A percentile compares a stretch with the other conserved stretches of the same genome.
Evolutionary conservation across 2,797 vertebrate species (phyloP).

Genomic region (Urocyon cinereoargenteus): DNA sequence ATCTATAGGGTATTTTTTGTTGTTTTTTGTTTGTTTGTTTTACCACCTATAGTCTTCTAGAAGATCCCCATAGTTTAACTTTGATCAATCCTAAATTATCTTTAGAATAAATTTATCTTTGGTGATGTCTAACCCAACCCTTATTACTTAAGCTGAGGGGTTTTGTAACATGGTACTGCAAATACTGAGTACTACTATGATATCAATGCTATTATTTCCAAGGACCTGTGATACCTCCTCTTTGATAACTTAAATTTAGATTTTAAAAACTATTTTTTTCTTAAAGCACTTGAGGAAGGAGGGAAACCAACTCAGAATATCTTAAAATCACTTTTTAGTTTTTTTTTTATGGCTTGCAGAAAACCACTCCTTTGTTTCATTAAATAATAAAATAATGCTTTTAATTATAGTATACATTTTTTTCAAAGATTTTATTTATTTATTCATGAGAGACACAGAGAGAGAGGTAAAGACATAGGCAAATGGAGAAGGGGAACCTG

Average conservation of each 20-base stretch:
- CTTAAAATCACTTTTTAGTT: constrained; percentile 18
- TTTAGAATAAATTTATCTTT: constrained; percentile 39
- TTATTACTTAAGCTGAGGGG: neutral
- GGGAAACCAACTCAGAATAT: neutral
- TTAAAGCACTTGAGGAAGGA: neutral
- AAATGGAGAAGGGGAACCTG: too few species aligned
- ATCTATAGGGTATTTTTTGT: neutral
- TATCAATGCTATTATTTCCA: constrained; percentile 30
- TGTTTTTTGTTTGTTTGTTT: too few species aligned
- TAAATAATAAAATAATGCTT: constrained; percentile 44
- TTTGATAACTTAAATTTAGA: constrained; percentile 25
- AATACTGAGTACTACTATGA: neutral
- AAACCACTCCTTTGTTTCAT: neutral
- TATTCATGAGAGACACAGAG: too few species aligned
- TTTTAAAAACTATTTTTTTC: constrained; percentile 12
- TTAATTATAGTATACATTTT: neutral
- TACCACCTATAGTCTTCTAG: neutral
- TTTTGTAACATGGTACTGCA: neutral
- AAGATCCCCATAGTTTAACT: constrained; percentile 18
- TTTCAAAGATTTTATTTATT: too few species aligned
- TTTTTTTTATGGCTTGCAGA: neutral
- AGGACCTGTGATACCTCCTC: neutral
- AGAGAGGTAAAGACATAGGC: too few species aligned
- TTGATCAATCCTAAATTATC: neutral
- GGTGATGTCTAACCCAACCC: neutral